Evolutionary conservation across 2,888 invertebrate species (phyloP).

Genomic region (Villa cingulata): DNA sequence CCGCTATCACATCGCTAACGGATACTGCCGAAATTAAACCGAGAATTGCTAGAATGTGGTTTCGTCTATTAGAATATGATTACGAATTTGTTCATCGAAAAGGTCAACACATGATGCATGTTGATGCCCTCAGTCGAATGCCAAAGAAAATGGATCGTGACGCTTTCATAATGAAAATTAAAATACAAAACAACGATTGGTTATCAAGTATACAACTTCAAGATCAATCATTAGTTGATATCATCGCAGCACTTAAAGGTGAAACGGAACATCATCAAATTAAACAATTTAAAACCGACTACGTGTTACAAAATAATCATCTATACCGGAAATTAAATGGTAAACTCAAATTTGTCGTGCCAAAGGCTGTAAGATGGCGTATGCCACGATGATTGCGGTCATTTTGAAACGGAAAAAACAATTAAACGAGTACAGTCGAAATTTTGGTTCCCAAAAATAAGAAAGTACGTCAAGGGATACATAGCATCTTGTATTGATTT

Average conservation of each 20-base stretch:
- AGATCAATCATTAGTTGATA: constrained; percentile 7
- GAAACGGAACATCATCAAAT: constrained; percentile 6
- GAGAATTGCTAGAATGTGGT: constrained; percentile 16
- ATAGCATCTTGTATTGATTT: constrained; percentile 14
- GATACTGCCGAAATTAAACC: constrained; percentile 7
- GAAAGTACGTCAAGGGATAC: constrained; percentile 14
- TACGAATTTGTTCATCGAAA: constrained; percentile 13
- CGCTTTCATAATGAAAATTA: constrained; percentile 8
- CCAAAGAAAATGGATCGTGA: no score
- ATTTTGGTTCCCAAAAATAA: constrained; percentile 16
- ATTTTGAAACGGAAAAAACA: constrained; percentile 17
- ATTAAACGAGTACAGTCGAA: constrained; percentile 10
- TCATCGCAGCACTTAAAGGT: constrained; percentile 8
- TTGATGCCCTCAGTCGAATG: constrained; percentile 11
- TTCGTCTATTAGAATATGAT: constrained; percentile 14
- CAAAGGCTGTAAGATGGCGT: no score
- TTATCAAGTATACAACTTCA: constrained; percentile 13
- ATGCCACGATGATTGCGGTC: constrained; percentile 17
- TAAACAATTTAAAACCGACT: constrained; percentile 10
- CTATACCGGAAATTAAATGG: constrained; percentile 8
- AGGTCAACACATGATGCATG: constrained; percentile 12
- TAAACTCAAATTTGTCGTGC: constrained; percentile 9
- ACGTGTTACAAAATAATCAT: constrained; percentile 8
- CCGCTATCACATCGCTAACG: background rate
- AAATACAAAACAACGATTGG: constrained; percentile 12